A percentile compares a stretch with the other conserved stretches of the same genome.
These are phyloP conservation scores for Limenitis camilla DNA, from an alignment of 2,888 invertebrate species.

Conservation along the genomic window DNA sequence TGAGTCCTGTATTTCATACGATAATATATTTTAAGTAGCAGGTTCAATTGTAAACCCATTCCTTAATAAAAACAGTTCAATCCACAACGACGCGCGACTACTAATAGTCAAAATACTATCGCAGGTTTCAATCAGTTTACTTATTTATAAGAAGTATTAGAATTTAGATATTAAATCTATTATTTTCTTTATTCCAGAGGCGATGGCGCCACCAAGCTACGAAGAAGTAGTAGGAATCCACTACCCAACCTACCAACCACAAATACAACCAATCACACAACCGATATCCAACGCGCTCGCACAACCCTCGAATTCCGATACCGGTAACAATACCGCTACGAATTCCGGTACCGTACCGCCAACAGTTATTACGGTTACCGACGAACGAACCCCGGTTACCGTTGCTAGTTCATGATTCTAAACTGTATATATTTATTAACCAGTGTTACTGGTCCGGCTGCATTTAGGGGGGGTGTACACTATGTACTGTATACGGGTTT, in stretches of 20 bases:
- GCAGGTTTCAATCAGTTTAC: too few relatives aligned
- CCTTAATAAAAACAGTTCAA: too few relatives aligned
- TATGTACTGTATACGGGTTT: not conserved
- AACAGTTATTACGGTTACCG: slow-evolving; percentile 36
- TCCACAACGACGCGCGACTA: too few relatives aligned
- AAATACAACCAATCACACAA: slow-evolving; percentile 50
- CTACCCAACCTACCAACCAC: slow-evolving; percentile 47
- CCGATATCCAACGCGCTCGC: slow-evolving; percentile 43
- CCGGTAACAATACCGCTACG: not conserved
- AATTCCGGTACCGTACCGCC: slow-evolving; percentile 9
- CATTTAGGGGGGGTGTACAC: slow-evolving; percentile 6
- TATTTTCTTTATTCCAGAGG: slow-evolving; percentile 47
- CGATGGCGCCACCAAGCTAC: slow-evolving; percentile 66
- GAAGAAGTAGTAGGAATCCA: slow-evolving; percentile 66
- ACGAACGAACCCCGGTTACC: slow-evolving; percentile 36
- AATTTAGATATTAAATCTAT: not conserved
- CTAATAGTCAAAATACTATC: too few relatives aligned
- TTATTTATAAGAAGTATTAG: not conserved
- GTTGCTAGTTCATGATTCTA: slow-evolving; percentile 36
- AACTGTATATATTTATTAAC: slow-evolving; percentile 12
- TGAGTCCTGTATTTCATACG: too few relatives aligned
- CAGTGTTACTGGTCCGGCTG: slow-evolving; percentile 9
- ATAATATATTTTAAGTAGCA: too few relatives aligned
- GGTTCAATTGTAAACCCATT: too few relatives aligned
- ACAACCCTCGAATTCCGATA: not conserved